Percentiles rank a stretch among this genome's conserved stretches.
Conservation (phyloP, 1,140 invertebrate species). For the Lucilia cuprina region DNA sequence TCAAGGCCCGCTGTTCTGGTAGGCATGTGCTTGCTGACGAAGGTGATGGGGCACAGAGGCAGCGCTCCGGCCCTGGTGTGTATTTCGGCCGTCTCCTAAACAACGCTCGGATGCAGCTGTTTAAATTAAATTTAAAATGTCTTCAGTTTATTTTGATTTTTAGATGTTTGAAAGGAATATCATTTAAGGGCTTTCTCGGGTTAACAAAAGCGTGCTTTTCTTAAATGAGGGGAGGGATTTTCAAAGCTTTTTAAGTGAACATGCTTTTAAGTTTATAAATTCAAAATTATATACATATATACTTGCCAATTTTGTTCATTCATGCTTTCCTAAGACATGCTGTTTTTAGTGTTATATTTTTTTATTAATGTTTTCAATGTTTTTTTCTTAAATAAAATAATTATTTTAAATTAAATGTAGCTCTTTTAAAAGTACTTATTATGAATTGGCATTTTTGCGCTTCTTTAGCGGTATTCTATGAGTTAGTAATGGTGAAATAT, state of each 20-base stretch:
- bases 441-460: background rate
- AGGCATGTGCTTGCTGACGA: constrained; percentile 63
- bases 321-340: constrained; percentile 22
- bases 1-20: constrained; percentile 63
- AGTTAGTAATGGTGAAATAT: background rate
- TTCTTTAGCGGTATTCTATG: constrained; percentile 7
- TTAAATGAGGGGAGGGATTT: background rate
- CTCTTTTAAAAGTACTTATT: background rate
- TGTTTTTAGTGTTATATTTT: background rate
- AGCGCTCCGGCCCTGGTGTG: constrained; percentile 62
- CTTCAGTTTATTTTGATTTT: background rate
- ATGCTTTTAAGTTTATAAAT: background rate
- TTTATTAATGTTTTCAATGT: too few relatives aligned
- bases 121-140: constrained; percentile 14
- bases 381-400: background rate
- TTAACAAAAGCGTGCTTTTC: constrained; percentile 18
- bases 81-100: constrained; percentile 66
- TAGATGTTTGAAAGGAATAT: background rate
- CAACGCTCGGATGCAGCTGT: constrained; percentile 71
- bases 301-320: background rate
- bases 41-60: constrained; percentile 63
- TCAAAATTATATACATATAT: background rate
- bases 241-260: background rate
- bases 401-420: background rate
- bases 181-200: background rate